These are phyloP conservation scores for Sphaerophoria taeniata DNA, from an alignment of 2,888 invertebrate species.

Conservation along the genomic window DNA sequence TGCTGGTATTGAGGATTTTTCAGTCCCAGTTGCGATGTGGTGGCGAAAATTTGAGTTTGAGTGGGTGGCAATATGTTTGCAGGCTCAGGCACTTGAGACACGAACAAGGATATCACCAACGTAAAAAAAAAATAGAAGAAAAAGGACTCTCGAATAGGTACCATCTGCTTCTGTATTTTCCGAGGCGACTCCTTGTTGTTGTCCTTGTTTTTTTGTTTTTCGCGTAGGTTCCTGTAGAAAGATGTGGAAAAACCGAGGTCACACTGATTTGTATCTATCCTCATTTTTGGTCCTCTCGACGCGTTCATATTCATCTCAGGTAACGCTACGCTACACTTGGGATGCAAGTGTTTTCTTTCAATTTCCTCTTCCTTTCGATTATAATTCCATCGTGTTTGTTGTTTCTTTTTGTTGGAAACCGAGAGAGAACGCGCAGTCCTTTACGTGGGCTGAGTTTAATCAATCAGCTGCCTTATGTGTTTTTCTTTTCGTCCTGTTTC, in stretches of 20 bases:
- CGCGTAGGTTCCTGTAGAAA: slow-evolving; percentile 18
- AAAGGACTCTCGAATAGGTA: slow-evolving; percentile 44
- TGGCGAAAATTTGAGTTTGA: slow-evolving; percentile 20
- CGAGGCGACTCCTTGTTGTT: slow-evolving; percentile 13
- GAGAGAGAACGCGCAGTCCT: slow-evolving; percentile 48
- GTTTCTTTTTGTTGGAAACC: slow-evolving; percentile 22
- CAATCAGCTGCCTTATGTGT: slow-evolving; percentile 66
- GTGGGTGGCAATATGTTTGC: slow-evolving; percentile 64
- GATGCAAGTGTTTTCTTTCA: slow-evolving; percentile 66
- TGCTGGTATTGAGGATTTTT: neutral
- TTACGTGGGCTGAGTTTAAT: slow-evolving; percentile 51
- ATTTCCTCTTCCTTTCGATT: slow-evolving; percentile 54
- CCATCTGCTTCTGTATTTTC: slow-evolving; percentile 61
- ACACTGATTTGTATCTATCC: slow-evolving; percentile 74
- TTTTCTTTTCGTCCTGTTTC: slow-evolving; percentile 3
- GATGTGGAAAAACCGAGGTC: slow-evolving; percentile 56
- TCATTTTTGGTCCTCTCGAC: slow-evolving; percentile 60
- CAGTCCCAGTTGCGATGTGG: no score
- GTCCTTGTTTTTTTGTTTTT: slow-evolving; percentile 9
- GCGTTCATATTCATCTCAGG: slow-evolving; percentile 50
- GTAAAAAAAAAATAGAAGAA: slow-evolving; percentile 56
- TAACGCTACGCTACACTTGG: slow-evolving; percentile 57
- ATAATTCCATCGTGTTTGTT: neutral
- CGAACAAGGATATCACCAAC: slow-evolving; percentile 40
- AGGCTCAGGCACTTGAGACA: slow-evolving; percentile 64